These are phyloP conservation scores for Ernsta delagoae DNA, from an alignment of 2,888 invertebrate species.

Conservation along the genomic window DNA sequence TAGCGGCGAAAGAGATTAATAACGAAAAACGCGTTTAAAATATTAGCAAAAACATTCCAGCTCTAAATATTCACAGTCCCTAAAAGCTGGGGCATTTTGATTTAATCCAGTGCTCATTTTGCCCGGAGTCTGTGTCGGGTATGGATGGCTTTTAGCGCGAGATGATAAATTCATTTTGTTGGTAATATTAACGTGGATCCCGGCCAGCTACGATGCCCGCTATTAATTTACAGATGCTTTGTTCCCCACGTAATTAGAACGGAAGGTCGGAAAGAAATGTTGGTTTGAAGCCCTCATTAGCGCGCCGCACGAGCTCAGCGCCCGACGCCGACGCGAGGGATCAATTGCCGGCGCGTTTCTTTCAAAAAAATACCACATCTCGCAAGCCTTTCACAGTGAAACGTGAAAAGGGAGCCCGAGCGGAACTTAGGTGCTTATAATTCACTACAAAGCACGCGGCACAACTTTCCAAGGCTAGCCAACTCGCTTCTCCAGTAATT, in stretches of 20 bases:
- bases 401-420: constrained; percentile 9
- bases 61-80: constrained; percentile 34
- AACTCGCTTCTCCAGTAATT: constrained; percentile 7
- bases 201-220: constrained; percentile 32
- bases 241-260: constrained; percentile 53
- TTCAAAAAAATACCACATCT: constrained; percentile 33
- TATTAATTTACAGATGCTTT: constrained; percentile 50
- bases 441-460: neutral
- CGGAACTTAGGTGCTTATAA: neutral
- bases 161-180: constrained; percentile 41
- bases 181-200: constrained; percentile 38
- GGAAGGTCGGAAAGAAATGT: constrained; percentile 51
- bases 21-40: constrained; percentile 21
- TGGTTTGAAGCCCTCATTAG: constrained; percentile 53
- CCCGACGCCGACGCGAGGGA: constrained; percentile 16
- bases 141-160: constrained; percentile 36
- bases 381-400: constrained; percentile 24
- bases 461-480: constrained; percentile 18
- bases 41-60: constrained; percentile 29
- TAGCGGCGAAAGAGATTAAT: constrained; percentile 19
- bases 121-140: constrained; percentile 29
- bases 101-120: constrained; percentile 38
- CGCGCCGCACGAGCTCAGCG: constrained; percentile 37
- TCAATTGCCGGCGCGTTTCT: constrained; percentile 36
- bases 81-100: constrained; percentile 37